phyloP scores from a whole-genome alignment of 2,113 vertebrate species.

The Cololabis saira region DNA sequence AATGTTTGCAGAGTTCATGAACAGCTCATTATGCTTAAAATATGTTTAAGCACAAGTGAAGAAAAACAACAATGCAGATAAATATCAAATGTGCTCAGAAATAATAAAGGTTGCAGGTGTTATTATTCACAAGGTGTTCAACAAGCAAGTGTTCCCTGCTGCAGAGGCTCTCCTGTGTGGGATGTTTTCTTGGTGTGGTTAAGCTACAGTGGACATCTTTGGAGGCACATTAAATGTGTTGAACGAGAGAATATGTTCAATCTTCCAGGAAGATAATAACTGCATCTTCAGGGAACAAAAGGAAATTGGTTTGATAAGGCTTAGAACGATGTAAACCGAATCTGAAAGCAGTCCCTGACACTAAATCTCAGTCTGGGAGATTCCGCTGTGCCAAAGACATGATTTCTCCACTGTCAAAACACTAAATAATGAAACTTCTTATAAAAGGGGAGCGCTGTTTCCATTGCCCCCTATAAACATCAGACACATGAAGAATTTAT shows the following conservation, averaged over 20 bases:
- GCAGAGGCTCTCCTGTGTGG: slow-evolving; percentile 18
- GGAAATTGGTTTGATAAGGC: slow-evolving; percentile 52
- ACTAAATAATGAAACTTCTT: slow-evolving; percentile 42
- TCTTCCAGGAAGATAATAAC: slow-evolving; percentile 54
- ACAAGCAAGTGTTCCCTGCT: slow-evolving; percentile 9
- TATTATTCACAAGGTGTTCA: slow-evolving; percentile 21
- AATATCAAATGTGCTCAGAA: slow-evolving; percentile 18
- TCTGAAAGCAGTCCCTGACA: slow-evolving; percentile 23
- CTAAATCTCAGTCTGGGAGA: slow-evolving; percentile 38
- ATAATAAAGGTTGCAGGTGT: slow-evolving; percentile 24
- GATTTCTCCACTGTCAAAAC: slow-evolving; percentile 37
- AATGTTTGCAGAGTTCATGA: not conserved
- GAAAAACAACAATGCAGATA: slow-evolving; percentile 12
- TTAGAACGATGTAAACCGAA: slow-evolving; percentile 45
- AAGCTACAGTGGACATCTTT: slow-evolving; percentile 30
- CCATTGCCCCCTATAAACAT: slow-evolving; percentile 10
- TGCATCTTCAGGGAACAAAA: slow-evolving; percentile 37
- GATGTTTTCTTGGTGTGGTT: slow-evolving; percentile 23
- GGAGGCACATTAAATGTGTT: slow-evolving; percentile 34
- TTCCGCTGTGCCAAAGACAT: slow-evolving; percentile 18
- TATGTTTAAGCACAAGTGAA: slow-evolving; percentile 2
- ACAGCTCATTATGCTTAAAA: slow-evolving; percentile 8
- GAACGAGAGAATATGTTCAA: slow-evolving; percentile 44
- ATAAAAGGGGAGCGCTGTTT: slow-evolving; percentile 22
- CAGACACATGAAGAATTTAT: slow-evolving; percentile 24